phyloP scores from a whole-genome alignment of 2,797 vertebrate species.

The Trichosurus vulpecula region DNA sequence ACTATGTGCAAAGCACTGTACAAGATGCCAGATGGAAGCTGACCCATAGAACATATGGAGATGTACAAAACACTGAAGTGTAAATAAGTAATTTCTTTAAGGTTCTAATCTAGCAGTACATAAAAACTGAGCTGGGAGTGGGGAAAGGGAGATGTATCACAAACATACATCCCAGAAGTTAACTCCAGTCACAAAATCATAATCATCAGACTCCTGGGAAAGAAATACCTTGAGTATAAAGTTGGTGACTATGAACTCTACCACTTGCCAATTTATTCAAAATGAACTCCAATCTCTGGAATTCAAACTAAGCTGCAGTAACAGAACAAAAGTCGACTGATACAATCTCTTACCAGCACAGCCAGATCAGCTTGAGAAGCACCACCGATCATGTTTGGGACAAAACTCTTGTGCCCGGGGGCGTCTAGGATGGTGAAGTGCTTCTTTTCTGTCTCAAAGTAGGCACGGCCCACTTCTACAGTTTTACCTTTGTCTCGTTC shows the following conservation, averaged over 20 bases:
- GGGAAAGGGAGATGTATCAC: conserved; percentile 22
- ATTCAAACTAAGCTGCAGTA: background rate
- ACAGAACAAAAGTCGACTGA: background rate
- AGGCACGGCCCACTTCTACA: conserved; percentile 97
- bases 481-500: conserved; percentile 99
- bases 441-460: conserved; percentile 98
- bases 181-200: conserved; percentile 40
- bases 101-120: conserved; percentile 20
- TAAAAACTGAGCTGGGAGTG: background rate
- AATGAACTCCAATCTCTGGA: conserved; percentile 18
- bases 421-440: conserved; percentile 99
- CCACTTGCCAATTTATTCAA: conserved; percentile 11
- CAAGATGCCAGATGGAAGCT: background rate
- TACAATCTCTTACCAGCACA: conserved; percentile 91
- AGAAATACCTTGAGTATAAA: background rate
- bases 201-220: background rate
- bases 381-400: conserved; percentile 99
- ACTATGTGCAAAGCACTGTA: background rate
- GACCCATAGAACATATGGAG: background rate
- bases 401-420: conserved; percentile 98
- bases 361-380: conserved; percentile 98
- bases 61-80: background rate
- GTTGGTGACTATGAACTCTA: background rate
- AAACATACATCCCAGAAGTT: conserved; percentile 24
- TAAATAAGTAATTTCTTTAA: background rate